phyloP scores from a whole-genome alignment of 2,113 vertebrate genomes.

The Cheirogaleus medius region DNA sequence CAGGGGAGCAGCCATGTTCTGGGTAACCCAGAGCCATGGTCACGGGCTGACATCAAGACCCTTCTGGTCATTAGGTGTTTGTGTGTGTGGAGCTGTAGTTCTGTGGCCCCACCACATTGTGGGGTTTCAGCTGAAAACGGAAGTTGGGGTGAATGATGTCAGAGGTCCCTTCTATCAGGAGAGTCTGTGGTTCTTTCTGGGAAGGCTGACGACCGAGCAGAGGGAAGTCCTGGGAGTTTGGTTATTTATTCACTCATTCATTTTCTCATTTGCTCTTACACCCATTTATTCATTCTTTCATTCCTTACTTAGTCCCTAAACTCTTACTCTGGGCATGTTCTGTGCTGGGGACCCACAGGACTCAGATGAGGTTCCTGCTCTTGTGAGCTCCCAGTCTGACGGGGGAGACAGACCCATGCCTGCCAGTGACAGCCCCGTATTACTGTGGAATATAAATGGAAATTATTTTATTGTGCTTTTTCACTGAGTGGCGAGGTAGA shows the following conservation, averaged over 20 bases:
- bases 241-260: neutral
- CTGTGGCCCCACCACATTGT: no score
- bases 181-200: neutral
- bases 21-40: neutral
- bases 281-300: no score
- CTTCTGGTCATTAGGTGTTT: neutral
- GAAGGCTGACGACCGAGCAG: neutral
- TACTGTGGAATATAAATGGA: neutral
- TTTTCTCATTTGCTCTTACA: neutral
- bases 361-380: neutral
- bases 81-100: neutral
- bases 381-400: neutral
- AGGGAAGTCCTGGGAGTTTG: neutral
- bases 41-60: neutral
- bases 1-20: neutral
- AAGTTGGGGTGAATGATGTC: neutral
- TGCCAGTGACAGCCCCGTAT: neutral
- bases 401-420: neutral
- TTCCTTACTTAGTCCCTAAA: neutral
- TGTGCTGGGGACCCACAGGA: neutral
- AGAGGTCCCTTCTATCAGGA: neutral
- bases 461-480: neutral
- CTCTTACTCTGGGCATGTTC: neutral
- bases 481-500: neutral
- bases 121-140: neutral